Percentiles rank a stretch among this genome's conserved stretches.
Conservation (phyloP, 2,888 invertebrate genomes). For the Polymixis lichenea region DNA sequence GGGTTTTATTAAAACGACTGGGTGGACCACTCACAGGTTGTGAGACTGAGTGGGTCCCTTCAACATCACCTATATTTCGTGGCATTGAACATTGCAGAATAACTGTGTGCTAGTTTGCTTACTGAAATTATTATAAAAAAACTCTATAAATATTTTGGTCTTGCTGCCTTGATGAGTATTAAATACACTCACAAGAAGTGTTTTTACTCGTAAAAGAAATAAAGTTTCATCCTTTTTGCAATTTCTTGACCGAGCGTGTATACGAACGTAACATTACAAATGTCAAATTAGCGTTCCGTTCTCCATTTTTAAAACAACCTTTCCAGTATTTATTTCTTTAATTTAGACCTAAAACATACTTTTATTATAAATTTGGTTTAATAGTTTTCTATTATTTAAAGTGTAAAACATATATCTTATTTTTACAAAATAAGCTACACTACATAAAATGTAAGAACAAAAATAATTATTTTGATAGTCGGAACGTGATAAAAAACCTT, state of each 20-base stretch:
- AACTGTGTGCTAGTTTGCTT: background rate
- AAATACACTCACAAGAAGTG: background rate
- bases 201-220: background rate
- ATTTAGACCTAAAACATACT: background rate
- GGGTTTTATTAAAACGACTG: background rate
- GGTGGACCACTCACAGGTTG: background rate
- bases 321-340: background rate
- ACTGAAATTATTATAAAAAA: background rate
- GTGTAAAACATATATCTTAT: background rate
- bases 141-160: background rate
- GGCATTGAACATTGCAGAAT: background rate
- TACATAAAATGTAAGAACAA: background rate
- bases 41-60: background rate
- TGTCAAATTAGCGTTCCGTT: conserved; percentile 60
- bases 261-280: conserved; percentile 46
- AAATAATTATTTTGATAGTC: conserved; percentile 44
- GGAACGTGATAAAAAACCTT: conserved; percentile 74
- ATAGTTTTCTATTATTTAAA: no score
- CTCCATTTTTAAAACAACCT: accelerated
- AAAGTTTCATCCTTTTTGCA: background rate
- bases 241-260: conserved; percentile 9
- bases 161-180: background rate
- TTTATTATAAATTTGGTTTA: background rate
- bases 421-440: background rate
- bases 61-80: background rate